Conservation (phyloP, 2,888 invertebrate genomes). For the Torymus aiolomorphi region DNA sequence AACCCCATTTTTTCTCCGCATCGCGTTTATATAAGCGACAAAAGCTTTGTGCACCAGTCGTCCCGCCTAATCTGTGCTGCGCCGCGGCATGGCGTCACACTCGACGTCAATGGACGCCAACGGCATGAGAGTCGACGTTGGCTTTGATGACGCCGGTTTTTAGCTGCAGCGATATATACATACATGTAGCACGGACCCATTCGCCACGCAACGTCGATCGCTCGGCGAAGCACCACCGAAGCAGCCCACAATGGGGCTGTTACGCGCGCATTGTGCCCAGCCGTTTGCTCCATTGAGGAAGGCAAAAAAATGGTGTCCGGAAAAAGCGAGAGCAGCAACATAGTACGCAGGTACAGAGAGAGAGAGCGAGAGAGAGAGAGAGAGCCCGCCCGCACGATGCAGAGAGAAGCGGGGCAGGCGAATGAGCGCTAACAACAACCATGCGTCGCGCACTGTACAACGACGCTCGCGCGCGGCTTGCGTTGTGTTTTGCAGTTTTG, state of each 20-base stretch:
- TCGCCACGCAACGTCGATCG: not conserved
- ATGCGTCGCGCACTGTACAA: too few species aligned
- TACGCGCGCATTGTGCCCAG: slow-evolving; percentile 22
- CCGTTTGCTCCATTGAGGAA: slow-evolving; percentile 22
- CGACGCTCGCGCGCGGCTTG: not conserved
- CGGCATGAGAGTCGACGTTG: slow-evolving; percentile 5
- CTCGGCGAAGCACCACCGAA: not conserved
- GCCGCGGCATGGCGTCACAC: not conserved
- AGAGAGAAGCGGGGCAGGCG: not conserved
- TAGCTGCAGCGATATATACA: not conserved
- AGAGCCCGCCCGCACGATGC: too few species aligned
- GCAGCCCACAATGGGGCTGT: slow-evolving; percentile 16
- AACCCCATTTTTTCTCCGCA: not conserved
- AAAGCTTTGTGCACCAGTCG: slow-evolving; percentile 15
- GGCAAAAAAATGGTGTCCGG: not conserved
- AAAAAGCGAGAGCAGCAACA: not conserved
- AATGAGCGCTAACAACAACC: slow-evolving; percentile 20
- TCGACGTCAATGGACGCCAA: slow-evolving; percentile 8
- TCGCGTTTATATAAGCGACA: slow-evolving; percentile 15
- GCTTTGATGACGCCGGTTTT: slow-evolving; percentile 35
- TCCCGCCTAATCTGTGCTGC: not conserved
- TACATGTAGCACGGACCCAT: not conserved
- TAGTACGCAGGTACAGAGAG: not conserved
- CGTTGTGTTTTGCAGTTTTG: not conserved
- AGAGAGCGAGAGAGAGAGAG: too few species aligned